Base-by-base conservation (phyloP, 2,113 vertebrate species). In the Oryzias curvinotus region DNA sequence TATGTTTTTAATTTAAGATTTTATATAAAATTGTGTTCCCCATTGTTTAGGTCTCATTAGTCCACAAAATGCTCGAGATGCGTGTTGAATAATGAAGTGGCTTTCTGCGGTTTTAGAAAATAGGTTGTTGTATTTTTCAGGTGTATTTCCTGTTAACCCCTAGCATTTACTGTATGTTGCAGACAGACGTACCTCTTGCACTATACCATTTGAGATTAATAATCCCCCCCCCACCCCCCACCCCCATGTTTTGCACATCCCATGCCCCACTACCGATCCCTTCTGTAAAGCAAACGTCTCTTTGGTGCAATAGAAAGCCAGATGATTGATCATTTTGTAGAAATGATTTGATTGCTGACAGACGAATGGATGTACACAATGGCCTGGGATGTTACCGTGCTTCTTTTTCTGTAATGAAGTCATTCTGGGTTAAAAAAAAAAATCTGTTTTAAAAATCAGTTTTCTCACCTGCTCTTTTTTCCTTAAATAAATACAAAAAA, bases 301-400 rank as follows among this genome's bases (percentile, higher is more conserved):
- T 81, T 77, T 77, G 83, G 88, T 89, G 85, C 85, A 90, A 92
- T 88, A 90, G 76, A 83, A 85, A 81, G 42, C 77, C 84, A 87
- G 80, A 89, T 73, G 71, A 71, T 84, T 81, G 86, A 82, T 82
- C 82, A 68, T 57, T 74, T 71, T 83, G 68, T 78, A 77, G 55
- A 82, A 71, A 61, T 82, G 75, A 86, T 86, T 83, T 85, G 80
- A 84, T 87, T 83, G 76, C 78, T 87, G 81, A 85, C 83, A 73
- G 87, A 88, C 47, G 18, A 74, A 80, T 88, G 87, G 85, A 89
- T 90, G 87, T 87, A 86, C 65, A 62, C 60, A 52, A 43, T 81
- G 74, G 64, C 78, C 71, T 68, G 62, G 65, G 72, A 73, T 81
- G 63, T 83, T 62, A 60, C 50, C 82, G 71, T 46, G 69, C 62